Percentiles rank a stretch among this genome's conserved stretches.
Conservation (phyloP, 30 jellyfish, hydroid and myxozoan species). For the Aurelia sp. region DNA sequence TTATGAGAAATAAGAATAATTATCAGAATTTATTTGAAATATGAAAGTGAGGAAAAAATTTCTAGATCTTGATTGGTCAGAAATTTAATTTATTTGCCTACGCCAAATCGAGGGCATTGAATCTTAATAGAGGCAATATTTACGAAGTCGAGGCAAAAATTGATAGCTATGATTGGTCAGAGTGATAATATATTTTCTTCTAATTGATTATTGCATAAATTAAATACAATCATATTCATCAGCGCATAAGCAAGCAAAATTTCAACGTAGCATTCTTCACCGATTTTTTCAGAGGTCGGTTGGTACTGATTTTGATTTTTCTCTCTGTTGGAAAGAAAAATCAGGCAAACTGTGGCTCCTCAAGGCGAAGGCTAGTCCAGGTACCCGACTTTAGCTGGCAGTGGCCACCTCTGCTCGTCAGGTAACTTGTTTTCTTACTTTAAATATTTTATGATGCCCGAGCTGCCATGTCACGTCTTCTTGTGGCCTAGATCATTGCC, state of each 20-base stretch:
- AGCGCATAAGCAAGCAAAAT: constrained; percentile 8
- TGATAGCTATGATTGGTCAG: too few relatives aligned
- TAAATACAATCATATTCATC: neutral
- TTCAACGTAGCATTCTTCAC: constrained; percentile 56
- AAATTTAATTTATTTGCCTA: too few relatives aligned
- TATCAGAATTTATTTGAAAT: too few relatives aligned
- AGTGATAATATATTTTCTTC: too few relatives aligned
- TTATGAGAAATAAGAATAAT: too few relatives aligned
- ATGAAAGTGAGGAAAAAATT: too few relatives aligned
- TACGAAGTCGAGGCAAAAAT: too few relatives aligned
- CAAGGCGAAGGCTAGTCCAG: constrained; percentile 85
- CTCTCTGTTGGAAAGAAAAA: constrained; percentile 45
- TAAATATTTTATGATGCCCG: constrained; percentile 18
- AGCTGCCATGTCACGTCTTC: constrained; percentile 57
- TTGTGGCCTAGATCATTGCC: constrained; percentile 70
- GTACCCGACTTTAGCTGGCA: constrained; percentile 97
- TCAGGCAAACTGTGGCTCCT: constrained; percentile 93
- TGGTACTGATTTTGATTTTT: constrained; percentile 2
- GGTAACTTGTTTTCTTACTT: constrained; percentile 51
- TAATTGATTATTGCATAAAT: too few relatives aligned
- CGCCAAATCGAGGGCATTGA: too few relatives aligned
- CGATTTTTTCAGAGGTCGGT: constrained; percentile 19
- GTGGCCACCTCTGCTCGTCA: constrained; percentile 94
- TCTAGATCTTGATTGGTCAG: too few relatives aligned
- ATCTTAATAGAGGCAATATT: too few relatives aligned